A percentile compares a stretch with the other conserved stretches of the same genome.
Evolutionary conservation across 2,113 vertebrate species (phyloP).

Genomic region (Tangachromis dhanisi): DNA sequence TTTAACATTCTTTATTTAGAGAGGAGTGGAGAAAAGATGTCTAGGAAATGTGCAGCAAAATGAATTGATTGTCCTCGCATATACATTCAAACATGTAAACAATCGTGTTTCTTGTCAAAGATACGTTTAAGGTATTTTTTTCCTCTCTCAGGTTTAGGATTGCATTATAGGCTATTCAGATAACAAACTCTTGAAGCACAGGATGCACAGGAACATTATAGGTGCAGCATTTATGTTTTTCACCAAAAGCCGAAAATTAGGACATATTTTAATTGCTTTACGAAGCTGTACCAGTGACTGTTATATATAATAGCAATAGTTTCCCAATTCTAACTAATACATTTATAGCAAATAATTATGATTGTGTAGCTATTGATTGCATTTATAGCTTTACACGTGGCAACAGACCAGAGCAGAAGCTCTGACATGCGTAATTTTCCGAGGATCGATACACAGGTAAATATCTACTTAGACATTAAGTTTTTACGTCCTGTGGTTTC

Average conservation of each 20-base stretch:
- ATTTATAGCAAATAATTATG: not conserved
- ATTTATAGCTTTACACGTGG: not conserved
- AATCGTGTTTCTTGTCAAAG: not conserved
- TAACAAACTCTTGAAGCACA: not conserved
- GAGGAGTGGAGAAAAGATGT: not conserved
- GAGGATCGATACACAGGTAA: not conserved
- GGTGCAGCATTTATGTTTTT: not conserved
- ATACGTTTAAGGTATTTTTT: not conserved
- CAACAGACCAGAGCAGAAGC: not conserved
- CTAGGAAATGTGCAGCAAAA: not conserved
- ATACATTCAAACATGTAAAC: not conserved
- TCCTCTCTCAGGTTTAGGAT: accelerated
- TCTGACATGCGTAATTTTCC: not conserved
- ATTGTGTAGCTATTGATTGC: not conserved
- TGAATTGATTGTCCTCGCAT: not conserved
- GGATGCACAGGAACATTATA: not conserved
- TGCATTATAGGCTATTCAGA: not conserved
- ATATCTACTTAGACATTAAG: not conserved
- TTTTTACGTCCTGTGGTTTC: not conserved
- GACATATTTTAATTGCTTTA: not conserved
- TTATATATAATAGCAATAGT: not conserved
- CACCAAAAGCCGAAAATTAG: not conserved
- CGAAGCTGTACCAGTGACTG: not conserved
- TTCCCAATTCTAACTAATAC: not conserved
- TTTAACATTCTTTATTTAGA: not conserved